These are phyloP conservation scores for Bugula neritina DNA, from an alignment of 2,888 invertebrate genomes.

Conservation along the genomic window DNA sequence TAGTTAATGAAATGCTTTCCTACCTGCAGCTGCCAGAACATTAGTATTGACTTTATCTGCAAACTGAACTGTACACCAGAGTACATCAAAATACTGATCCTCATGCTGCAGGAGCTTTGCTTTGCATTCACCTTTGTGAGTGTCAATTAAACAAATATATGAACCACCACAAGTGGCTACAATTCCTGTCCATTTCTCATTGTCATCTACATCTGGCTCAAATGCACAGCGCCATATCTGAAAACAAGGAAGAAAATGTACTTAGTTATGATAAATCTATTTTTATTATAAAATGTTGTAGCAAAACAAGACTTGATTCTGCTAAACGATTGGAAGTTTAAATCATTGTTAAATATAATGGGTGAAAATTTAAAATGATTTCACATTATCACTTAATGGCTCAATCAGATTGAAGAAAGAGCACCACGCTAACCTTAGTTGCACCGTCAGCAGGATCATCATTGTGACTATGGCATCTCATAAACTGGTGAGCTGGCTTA, in stretches of 20 bases:
- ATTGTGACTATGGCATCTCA: constrained; percentile 25
- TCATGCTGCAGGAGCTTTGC: constrained; percentile 18
- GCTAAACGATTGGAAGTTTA: background rate
- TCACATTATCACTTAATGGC: too few relatives aligned
- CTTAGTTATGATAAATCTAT: too few relatives aligned
- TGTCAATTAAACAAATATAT: constrained; percentile 17
- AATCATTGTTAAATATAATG: background rate
- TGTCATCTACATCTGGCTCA: constrained; percentile 6
- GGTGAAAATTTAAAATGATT: too few relatives aligned
- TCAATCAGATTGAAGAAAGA: too few relatives aligned
- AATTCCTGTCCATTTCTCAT: constrained; percentile 5
- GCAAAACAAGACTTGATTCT: too few relatives aligned
- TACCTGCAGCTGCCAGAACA: constrained; percentile 17
- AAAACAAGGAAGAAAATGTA: too few relatives aligned
- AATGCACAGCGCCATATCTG: constrained; percentile 23
- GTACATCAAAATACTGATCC: constrained; percentile 20
- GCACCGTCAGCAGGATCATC: constrained; percentile 22
- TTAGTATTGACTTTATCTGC: constrained; percentile 15
- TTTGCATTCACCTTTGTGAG: constrained; percentile 24
- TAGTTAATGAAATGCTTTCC: too few relatives aligned
- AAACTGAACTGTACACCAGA: constrained; percentile 24
- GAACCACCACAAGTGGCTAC: constrained; percentile 20
- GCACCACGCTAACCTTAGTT: too few relatives aligned
- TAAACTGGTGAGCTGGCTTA: constrained; percentile 23
- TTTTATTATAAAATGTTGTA: too few relatives aligned